These are phyloP conservation scores for Xenus cinereus DNA, from an alignment of 2,113 vertebrate genomes.

Conservation along the genomic window DNA sequence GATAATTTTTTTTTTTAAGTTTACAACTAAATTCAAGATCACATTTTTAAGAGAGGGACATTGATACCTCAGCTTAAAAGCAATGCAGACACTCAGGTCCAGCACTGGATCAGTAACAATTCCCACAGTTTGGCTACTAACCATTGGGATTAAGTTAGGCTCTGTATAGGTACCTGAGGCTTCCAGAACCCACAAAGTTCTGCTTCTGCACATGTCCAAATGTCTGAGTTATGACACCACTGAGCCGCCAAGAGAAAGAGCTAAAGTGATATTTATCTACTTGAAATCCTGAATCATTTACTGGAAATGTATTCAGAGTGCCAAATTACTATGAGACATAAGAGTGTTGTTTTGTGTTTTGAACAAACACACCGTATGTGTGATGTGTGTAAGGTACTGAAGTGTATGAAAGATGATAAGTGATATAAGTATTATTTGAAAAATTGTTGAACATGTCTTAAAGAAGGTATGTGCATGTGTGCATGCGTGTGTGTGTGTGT, in stretches of 20 bases:
- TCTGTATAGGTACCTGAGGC: neutral
- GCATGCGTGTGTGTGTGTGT: no score
- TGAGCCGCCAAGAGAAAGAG: neutral
- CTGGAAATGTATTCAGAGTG: neutral
- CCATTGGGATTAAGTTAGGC: no score
- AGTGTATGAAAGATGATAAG: neutral
- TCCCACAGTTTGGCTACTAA: neutral
- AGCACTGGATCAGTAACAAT: neutral
- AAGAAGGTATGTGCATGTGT: neutral
- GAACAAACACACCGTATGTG: neutral
- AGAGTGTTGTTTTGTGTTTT: neutral
- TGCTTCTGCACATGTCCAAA: neutral
- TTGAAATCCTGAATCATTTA: neutral
- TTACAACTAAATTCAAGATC: neutral
- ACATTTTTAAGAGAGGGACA: neutral
- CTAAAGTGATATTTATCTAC: neutral
- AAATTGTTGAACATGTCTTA: neutral
- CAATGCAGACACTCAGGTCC: neutral
- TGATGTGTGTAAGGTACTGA: neutral
- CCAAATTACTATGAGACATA: neutral
- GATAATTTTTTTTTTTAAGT: neutral
- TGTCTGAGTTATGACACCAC: neutral
- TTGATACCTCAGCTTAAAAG: neutral
- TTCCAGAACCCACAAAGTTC: neutral
- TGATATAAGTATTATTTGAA: neutral